A percentile compares a stretch with the other conserved stretches of the same genome.
Conservation (phyloP, 2,113 vertebrate genomes). For the Lanius ludovicianus region DNA sequence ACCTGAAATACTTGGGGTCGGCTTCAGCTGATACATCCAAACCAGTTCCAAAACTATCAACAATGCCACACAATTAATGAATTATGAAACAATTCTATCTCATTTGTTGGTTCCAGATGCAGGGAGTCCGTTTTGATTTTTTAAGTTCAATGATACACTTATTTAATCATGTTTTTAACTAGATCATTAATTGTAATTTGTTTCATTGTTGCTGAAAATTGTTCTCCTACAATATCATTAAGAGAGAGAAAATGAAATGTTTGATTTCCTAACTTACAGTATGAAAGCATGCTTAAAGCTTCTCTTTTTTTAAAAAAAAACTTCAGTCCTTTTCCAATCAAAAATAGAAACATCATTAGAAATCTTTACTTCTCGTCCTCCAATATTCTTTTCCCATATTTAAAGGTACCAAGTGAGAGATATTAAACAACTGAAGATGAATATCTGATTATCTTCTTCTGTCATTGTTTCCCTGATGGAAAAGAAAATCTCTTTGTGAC, state of each 20-base stretch:
- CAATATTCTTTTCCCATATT: neutral
- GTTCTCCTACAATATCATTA: neutral
- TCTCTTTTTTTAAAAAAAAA: neutral
- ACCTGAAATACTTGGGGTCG: conserved; percentile 17
- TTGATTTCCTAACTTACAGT: neutral
- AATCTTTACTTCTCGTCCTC: neutral
- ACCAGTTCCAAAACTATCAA: conserved; percentile 16
- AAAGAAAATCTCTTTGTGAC: conserved; percentile 7
- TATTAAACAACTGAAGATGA: neutral
- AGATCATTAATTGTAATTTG: neutral
- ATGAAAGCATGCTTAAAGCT: neutral
- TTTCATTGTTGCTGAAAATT: conserved; percentile 8
- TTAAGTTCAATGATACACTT: neutral
- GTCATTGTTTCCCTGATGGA: neutral
- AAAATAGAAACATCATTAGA: neutral
- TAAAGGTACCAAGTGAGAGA: neutral
- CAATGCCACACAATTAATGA: neutral
- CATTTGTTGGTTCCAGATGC: neutral
- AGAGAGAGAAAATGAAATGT: conserved; percentile 9
- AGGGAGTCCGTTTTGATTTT: neutral
- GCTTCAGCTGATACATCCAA: neutral
- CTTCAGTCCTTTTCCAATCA: neutral
- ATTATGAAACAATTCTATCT: conserved; percentile 6
- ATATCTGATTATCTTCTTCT: neutral
- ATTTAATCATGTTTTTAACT: conserved; percentile 19